phyloP scores from a whole-genome alignment of 2,797 vertebrate species.

The Tinamus major region DNA sequence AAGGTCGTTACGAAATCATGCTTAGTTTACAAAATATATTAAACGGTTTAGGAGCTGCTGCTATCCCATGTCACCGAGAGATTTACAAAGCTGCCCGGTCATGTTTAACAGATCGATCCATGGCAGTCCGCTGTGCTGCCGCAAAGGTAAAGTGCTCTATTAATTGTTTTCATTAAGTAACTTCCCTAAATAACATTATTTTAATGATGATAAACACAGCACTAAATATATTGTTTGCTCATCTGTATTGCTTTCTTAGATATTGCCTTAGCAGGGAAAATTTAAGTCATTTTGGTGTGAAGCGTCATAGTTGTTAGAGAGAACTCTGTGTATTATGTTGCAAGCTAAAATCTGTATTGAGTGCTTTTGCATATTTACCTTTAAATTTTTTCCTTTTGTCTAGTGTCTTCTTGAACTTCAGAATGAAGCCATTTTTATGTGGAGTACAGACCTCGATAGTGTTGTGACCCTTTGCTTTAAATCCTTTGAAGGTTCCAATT shows the following conservation, averaged over 20 bases:
- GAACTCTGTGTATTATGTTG: background rate
- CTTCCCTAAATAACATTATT: background rate
- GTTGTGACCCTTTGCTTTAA: slow-evolving; percentile 92
- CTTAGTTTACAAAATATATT: slow-evolving; percentile 88
- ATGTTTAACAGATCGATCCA: slow-evolving; percentile 91
- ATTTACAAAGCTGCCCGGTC: slow-evolving; percentile 91
- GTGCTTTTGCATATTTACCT: slow-evolving; percentile 1
- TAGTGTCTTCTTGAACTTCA: slow-evolving; percentile 95
- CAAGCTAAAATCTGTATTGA: background rate
- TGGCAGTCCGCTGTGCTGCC: slow-evolving; percentile 92
- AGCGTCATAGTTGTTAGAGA: background rate
- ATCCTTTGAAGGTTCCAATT: slow-evolving; percentile 92
- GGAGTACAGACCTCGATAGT: slow-evolving; percentile 91
- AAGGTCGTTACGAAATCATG: slow-evolving; percentile 95
- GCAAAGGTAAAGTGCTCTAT: slow-evolving; percentile 84
- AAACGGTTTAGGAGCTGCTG: slow-evolving; percentile 85
- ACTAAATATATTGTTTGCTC: background rate
- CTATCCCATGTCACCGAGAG: slow-evolving; percentile 88
- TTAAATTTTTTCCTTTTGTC: slow-evolving; percentile 26
- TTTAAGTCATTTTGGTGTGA: background rate
- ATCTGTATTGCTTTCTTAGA: background rate
- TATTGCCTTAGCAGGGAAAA: background rate
- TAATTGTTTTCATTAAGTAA: background rate
- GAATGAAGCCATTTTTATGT: slow-evolving; percentile 91
- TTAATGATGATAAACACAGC: background rate